Conservation (phyloP, 2,888 invertebrate species). For the Drosophila infuscata region DNA sequence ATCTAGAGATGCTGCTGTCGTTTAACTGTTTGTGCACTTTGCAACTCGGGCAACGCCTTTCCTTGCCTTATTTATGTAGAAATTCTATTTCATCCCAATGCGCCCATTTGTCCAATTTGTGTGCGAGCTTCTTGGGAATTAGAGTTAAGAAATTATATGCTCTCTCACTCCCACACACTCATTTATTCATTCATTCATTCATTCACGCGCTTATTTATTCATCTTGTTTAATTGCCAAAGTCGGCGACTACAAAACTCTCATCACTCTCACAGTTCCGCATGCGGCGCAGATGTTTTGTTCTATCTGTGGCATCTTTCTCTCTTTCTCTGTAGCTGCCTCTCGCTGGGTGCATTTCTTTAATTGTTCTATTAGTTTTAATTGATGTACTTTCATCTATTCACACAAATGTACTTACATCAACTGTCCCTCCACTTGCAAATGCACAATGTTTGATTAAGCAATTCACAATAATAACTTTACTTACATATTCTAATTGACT, state of each 20-base stretch:
- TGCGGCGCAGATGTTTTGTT: slow-evolving; percentile 37
- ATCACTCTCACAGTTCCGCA: slow-evolving; percentile 66
- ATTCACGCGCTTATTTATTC: slow-evolving; percentile 65
- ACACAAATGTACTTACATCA: slow-evolving; percentile 2
- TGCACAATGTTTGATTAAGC: slow-evolving; percentile 58
- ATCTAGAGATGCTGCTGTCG: slow-evolving; percentile 33
- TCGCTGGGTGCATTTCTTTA: slow-evolving; percentile 68
- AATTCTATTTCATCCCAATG: slow-evolving; percentile 53
- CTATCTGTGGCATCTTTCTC: slow-evolving; percentile 30
- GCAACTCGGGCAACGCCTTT: slow-evolving; percentile 44
- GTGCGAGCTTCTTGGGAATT: slow-evolving; percentile 70
- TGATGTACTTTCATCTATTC: slow-evolving; percentile 60
- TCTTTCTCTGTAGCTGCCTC: slow-evolving; percentile 8
- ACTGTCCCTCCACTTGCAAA: slow-evolving; percentile 50
- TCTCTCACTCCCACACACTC: slow-evolving; percentile 33
- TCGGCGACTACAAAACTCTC: slow-evolving; percentile 67
- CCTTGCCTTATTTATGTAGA: slow-evolving; percentile 42
- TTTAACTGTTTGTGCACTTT: slow-evolving; percentile 75
- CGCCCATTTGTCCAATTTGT: slow-evolving; percentile 72
- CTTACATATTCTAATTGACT: slow-evolving; percentile 1
- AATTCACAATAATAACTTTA: slow-evolving; percentile 40
- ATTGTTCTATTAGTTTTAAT: slow-evolving; percentile 80
- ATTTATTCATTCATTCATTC: slow-evolving; percentile 15
- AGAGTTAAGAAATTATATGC: slow-evolving; percentile 72
- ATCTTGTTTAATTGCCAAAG: slow-evolving; percentile 74